Conservation (phyloP, 2,888 invertebrate genomes). For the Odontocerum albicorne region DNA sequence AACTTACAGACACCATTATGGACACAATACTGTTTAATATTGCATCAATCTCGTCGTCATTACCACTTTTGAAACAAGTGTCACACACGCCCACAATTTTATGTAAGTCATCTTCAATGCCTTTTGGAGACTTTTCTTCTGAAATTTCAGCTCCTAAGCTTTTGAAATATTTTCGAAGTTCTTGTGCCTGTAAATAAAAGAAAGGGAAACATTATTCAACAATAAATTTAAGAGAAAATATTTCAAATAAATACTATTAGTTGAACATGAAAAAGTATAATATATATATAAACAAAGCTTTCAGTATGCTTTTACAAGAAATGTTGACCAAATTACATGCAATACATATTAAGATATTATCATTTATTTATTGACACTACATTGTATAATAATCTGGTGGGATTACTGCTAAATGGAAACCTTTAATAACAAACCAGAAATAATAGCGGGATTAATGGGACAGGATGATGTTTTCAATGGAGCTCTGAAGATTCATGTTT, state of each 20-base stretch:
- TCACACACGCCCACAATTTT: conserved; percentile 95
- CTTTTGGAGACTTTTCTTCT: conserved; percentile 86
- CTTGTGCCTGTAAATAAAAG: conserved; percentile 75
- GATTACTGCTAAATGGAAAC: too few relatives aligned
- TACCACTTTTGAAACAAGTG: conserved; percentile 86
- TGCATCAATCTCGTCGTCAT: conserved; percentile 86
- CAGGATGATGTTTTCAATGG: too few relatives aligned
- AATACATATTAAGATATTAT: too few relatives aligned
- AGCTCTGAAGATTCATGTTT: too few relatives aligned
- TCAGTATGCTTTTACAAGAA: too few relatives aligned
- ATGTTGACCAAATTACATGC: too few relatives aligned
- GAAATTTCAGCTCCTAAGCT: conserved; percentile 93
- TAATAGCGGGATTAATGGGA: too few relatives aligned
- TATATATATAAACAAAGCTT: not conserved
- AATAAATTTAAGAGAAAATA: conserved; percentile 28
- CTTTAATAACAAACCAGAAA: too few relatives aligned
- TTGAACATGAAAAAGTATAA: not conserved
- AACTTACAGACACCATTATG: conserved; percentile 82
- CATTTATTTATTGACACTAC: too few relatives aligned
- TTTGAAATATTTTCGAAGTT: conserved; percentile 87
- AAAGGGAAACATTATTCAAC: not conserved
- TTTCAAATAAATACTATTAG: not conserved
- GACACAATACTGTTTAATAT: conserved; percentile 96
- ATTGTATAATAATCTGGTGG: too few relatives aligned
- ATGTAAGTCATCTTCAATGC: conserved; percentile 89